Conservation (phyloP, 2,797 vertebrate species). For the Pantherophis vulpinus region DNA sequence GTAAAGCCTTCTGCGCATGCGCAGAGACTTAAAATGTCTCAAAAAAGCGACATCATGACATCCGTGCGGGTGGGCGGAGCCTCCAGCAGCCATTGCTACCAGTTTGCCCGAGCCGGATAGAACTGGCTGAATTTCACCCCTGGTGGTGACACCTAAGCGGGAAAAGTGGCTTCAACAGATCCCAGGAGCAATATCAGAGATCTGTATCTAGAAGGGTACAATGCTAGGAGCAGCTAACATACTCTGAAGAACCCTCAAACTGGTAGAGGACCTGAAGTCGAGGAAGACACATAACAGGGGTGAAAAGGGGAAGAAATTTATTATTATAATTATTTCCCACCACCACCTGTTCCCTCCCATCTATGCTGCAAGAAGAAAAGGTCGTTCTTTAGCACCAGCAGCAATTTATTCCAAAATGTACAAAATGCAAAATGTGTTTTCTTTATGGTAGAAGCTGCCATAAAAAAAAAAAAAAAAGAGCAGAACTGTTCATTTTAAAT, state of each 20-base stretch:
- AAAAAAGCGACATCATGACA: too few species aligned
- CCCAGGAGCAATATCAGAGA: background rate
- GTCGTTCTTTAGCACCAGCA: background rate
- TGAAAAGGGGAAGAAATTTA: background rate
- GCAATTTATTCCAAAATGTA: background rate
- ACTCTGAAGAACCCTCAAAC: background rate
- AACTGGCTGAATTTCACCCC: too few species aligned
- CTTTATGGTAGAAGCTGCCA: background rate
- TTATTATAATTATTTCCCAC: background rate
- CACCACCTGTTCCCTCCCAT: background rate
- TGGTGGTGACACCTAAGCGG: background rate
- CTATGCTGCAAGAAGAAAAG: background rate
- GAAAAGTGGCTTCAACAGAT: background rate
- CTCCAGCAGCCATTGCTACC: too few species aligned
- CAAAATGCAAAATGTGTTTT: too few species aligned
- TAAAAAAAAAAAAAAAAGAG: background rate
- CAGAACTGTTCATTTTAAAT: background rate
- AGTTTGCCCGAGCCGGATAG: too few species aligned
- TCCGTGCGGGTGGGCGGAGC: too few species aligned
- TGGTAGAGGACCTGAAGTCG: background rate
- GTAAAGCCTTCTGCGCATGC: too few species aligned
- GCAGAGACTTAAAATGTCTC: too few species aligned
- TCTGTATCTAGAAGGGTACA: background rate
- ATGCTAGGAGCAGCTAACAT: background rate
- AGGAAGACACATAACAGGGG: background rate